Conservation (phyloP, 2,113 vertebrate species). For the Callithrix jacchus region DNA sequence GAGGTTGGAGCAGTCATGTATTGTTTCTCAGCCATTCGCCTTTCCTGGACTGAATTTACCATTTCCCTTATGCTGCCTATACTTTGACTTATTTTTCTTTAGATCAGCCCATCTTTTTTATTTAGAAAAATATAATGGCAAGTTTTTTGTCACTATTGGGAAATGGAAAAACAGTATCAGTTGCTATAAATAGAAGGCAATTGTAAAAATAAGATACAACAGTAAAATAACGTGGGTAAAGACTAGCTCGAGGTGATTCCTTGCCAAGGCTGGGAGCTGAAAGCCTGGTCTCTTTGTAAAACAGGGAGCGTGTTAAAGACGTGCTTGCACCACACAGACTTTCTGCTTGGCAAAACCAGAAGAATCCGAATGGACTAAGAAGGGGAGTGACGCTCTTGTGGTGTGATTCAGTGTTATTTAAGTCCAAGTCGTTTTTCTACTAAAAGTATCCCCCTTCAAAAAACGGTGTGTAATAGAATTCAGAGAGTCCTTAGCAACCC, state of each 20-base stretch:
- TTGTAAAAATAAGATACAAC: not conserved
- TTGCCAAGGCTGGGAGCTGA: not conserved
- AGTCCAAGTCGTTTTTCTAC: not conserved
- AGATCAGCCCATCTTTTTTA: not conserved
- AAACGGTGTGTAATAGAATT: not conserved
- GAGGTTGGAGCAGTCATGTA: no score
- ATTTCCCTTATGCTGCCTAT: not conserved
- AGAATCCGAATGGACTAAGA: not conserved
- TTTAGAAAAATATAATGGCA: not conserved
- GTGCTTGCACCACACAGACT: not conserved
- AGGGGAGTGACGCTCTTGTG: not conserved
- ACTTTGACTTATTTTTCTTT: not conserved
- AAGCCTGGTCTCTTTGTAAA: not conserved
- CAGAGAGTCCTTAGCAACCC: not conserved
- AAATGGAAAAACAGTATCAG: not conserved
- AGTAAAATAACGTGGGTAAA: not conserved
- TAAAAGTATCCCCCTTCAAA: not conserved
- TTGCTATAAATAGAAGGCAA: not conserved
- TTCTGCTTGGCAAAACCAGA: not conserved
- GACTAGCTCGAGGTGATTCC: not conserved
- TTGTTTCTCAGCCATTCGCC: not conserved
- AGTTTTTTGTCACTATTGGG: not conserved
- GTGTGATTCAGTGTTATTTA: constrained; percentile 11
- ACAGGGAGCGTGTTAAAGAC: not conserved
- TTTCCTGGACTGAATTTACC: not conserved